Percentiles rank a stretch among this genome's conserved stretches.
These are phyloP conservation scores for Thecophora atra DNA, from an alignment of 2,888 invertebrate genomes.

Conservation along the genomic window DNA sequence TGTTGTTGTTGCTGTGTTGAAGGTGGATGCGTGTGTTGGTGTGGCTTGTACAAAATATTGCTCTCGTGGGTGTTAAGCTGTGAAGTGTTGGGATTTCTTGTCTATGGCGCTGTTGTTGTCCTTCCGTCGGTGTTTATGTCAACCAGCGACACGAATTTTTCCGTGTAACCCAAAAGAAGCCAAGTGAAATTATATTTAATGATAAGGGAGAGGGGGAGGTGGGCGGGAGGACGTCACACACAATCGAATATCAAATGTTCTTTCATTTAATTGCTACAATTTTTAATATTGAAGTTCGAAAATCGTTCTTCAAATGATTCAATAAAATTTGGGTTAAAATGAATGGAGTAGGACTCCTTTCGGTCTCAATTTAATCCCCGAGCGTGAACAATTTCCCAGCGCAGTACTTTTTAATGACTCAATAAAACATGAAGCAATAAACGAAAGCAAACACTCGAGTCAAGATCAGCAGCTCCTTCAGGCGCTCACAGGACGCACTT, in stretches of 20 bases:
- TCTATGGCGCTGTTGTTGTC: neutral
- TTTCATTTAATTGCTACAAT: neutral
- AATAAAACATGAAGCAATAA: too few relatives aligned
- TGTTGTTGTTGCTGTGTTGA: neutral
- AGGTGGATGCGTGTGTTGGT: slow-evolving; percentile 6
- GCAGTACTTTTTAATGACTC: too few relatives aligned
- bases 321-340: too few relatives aligned
- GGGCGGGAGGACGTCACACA: neutral
- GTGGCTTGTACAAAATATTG: slow-evolving; percentile 53
- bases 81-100: slow-evolving; percentile 53
- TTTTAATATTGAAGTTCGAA: neutral
- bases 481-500: too few relatives aligned
- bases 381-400: too few relatives aligned
- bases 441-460: too few relatives aligned
- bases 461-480: too few relatives aligned
- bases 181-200: neutral
- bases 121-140: slow-evolving; percentile 3
- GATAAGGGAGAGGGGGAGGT: neutral
- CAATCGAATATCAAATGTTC: neutral
- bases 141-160: neutral
- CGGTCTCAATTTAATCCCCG: too few relatives aligned
- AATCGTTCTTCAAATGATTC: neutral
- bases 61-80: slow-evolving; percentile 64
- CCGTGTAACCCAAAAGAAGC: neutral
- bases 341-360: too few relatives aligned